Evolutionary conservation across 2,888 invertebrate species (phyloP).

Genomic region (Eremobia ochroleuca): DNA sequence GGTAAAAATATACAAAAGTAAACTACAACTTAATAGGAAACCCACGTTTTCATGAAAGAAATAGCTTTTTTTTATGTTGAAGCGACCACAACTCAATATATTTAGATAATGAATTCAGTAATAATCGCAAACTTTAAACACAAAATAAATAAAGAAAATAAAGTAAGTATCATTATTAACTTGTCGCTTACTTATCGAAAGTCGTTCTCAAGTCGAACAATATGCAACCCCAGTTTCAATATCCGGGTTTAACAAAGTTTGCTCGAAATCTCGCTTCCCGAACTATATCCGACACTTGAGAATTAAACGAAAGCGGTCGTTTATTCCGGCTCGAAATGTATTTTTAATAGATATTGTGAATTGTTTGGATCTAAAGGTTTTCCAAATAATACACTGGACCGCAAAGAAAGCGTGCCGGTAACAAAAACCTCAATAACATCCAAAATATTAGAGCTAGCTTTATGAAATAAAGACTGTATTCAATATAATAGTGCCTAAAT

Average conservation of each 20-base stretch:
- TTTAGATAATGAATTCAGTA: background rate
- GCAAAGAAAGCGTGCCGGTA: no score
- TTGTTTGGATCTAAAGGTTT: background rate
- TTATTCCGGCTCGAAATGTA: slow-evolving; percentile 32
- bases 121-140: background rate
- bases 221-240: slow-evolving; percentile 53
- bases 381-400: no score
- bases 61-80: background rate
- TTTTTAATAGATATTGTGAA: slow-evolving; percentile 8
- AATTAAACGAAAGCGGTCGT: slow-evolving; percentile 47
- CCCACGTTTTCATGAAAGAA: background rate
- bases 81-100: background rate
- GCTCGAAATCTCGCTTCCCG: slow-evolving; percentile 37
- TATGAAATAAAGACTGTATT: no score
- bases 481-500: no score
- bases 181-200: slow-evolving; percentile 22
- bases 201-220: slow-evolving; percentile 33
- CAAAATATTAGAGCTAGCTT: no score
- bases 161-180: slow-evolving; percentile 11
- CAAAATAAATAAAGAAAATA: no score
- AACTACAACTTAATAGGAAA: background rate
- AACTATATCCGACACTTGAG: slow-evolving; percentile 60
- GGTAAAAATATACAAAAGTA: background rate
- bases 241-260: slow-evolving; percentile 57
- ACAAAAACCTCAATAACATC: no score